Evolutionary conservation across 1,140 invertebrate genomes (phyloP).

Genomic region (Formica exsecta): DNA sequence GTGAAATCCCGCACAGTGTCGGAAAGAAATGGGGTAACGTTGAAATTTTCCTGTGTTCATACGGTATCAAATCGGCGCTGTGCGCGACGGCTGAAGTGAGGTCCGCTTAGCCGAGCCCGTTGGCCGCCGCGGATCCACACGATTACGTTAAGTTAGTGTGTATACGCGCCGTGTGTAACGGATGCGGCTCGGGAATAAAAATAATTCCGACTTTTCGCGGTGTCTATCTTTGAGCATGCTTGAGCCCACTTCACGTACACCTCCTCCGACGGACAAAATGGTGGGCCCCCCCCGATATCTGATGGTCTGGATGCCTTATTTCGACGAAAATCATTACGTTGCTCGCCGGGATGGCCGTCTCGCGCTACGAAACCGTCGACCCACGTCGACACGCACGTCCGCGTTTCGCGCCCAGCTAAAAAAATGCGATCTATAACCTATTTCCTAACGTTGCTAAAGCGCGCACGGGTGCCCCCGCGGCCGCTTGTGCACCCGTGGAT

Average conservation of each 20-base stretch:
- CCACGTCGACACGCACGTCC: slow-evolving; percentile 44
- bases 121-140: not conserved
- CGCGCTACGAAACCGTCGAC: slow-evolving; percentile 41
- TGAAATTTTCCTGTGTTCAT: slow-evolving; percentile 82
- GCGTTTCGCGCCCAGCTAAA: slow-evolving; percentile 44
- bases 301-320: slow-evolving; percentile 81
- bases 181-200: slow-evolving; percentile 57
- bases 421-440: slow-evolving; percentile 80
- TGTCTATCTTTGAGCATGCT: slow-evolving; percentile 85
- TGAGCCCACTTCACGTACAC: slow-evolving; percentile 86
- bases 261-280: slow-evolving; percentile 88
- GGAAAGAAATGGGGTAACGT: slow-evolving; percentile 86
- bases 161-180: not conserved
- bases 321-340: slow-evolving; percentile 75
- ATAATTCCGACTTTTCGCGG: slow-evolving; percentile 82
- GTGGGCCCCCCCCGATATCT: slow-evolving; percentile 85
- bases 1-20: slow-evolving; percentile 82
- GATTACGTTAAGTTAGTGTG: not conserved
- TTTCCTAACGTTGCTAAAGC: slow-evolving; percentile 67
- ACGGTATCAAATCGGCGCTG: slow-evolving; percentile 79
- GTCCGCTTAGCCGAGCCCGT: slow-evolving; percentile 46
- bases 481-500: slow-evolving; percentile 75
- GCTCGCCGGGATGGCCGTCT: slow-evolving; percentile 39
- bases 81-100: slow-evolving; percentile 69
- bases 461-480: slow-evolving; percentile 76